Percentiles rank a stretch among this genome's conserved stretches.
phyloP scores from a whole-genome alignment of 2,797 vertebrate species.

The Melanotaenia nigrans region DNA sequence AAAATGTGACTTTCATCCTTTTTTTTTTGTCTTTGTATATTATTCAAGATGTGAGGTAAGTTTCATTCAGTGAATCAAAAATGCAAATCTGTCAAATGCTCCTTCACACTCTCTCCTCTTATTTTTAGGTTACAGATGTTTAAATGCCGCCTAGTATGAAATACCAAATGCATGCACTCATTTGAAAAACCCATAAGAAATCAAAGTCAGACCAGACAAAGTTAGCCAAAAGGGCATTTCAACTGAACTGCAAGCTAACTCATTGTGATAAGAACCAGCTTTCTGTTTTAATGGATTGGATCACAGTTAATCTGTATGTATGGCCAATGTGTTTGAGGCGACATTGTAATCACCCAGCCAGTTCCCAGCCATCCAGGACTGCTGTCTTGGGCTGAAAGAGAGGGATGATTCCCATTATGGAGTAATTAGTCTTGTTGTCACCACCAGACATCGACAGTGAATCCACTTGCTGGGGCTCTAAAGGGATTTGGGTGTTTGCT shows the following conservation, averaged over 20 bases:
- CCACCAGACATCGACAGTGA: conserved; percentile 74
- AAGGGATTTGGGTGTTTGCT: conserved; percentile 66
- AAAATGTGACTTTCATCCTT: neutral
- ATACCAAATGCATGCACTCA: conserved; percentile 40
- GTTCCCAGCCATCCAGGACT: conserved; percentile 58
- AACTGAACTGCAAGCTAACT: conserved; percentile 38
- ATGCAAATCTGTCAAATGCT: conserved; percentile 30
- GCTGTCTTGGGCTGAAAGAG: conserved; percentile 69
- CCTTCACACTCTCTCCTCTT: conserved; percentile 31
- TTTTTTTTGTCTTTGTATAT: neutral
- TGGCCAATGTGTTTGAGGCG: conserved; percentile 51
- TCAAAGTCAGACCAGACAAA: conserved; percentile 52
- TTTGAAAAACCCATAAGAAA: conserved; percentile 46
- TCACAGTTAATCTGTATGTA: conserved; percentile 72
- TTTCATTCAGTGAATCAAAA: conserved; percentile 10
- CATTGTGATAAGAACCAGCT: conserved; percentile 35
- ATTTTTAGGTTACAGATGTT: conserved; percentile 24
- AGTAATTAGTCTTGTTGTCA: conserved; percentile 82
- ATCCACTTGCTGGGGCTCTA: conserved; percentile 67
- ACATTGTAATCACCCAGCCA: conserved; percentile 65
- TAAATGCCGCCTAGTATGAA: conserved; percentile 62
- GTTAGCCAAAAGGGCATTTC: conserved; percentile 43
- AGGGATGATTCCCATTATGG: conserved; percentile 75
- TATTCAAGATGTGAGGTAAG: conserved; percentile 7
- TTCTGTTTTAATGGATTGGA: conserved; percentile 57